Base-by-base conservation (phyloP, 2,888 invertebrate species). In the Cryptocephalus primarius region DNA sequence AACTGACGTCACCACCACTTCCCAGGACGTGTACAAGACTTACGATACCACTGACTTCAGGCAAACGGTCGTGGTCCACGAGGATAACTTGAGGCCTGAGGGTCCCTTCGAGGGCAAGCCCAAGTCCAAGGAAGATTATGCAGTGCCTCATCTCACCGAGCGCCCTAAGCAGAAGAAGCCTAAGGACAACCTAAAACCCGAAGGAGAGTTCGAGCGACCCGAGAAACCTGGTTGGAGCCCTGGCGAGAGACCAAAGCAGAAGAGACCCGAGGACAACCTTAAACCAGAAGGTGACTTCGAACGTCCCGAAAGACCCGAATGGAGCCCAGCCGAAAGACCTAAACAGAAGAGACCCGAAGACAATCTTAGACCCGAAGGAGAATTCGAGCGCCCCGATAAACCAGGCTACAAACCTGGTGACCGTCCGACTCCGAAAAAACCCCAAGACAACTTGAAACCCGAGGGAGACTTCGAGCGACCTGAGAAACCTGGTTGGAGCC, bases 11-110 rank as follows among this genome's bases (percentile, higher is more conserved):
- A 69, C 75, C 48, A 83, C 85, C 0, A 85, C 84, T 9, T 74
- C 75, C n/a, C 80, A 82, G 61, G 80, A 85, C 52, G 77, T 81
- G 51, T 83, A 78, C 58, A 78, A 72, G 61, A 75, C 69, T n/a
- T 79, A 76, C 52, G 78, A 81, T 62, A 73, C 75, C 53, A 75
- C 69, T 9, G 79, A 81, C 64, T 71, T 77, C 34, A 68, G 70
- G 33, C 67, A 69, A 54, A 67, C 65, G 9, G 60, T 67, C 42
- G 59, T 69, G 3, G 62, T 67, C 31, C 69, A 68, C 40, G 60
- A 63, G 33, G 78, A 78, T 55, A 76, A 77, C 61, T 55, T 77
- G 14, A 64, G 58, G 48, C 70, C 72, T 0, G 76, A 76, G 61
- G 76, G 76, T 8, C 66, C 65, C 31, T 74, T 76, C 60, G 71